Conservation (phyloP, 1,140 invertebrate species). For the Orchesella cincta region DNA sequence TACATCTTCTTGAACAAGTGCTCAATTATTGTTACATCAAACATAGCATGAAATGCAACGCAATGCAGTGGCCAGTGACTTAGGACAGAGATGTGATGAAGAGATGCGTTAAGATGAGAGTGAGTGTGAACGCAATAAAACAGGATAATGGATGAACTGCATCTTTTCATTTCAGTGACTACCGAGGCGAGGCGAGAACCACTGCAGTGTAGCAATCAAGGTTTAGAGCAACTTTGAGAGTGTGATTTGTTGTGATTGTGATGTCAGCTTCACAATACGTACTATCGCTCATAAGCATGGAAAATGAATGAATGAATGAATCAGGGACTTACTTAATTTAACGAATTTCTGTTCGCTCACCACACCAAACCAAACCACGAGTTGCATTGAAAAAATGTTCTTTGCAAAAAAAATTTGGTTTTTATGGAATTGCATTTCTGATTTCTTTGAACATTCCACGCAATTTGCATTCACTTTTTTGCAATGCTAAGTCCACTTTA, state of each 20-base stretch:
- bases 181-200: not conserved
- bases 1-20: too few relatives aligned
- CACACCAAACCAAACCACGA: not conserved
- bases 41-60: too few relatives aligned
- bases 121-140: too few relatives aligned
- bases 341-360: not conserved
- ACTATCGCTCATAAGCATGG: not conserved
- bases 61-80: too few relatives aligned
- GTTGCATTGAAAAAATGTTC: not conserved
- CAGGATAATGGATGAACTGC: not conserved
- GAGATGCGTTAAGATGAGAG: too few relatives aligned
- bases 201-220: slow-evolving; percentile 2
- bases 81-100: too few relatives aligned
- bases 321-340: not conserved
- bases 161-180: not conserved
- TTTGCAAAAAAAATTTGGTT: too few relatives aligned
- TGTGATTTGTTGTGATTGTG: not conserved
- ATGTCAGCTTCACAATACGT: not conserved
- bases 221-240: slow-evolving; percentile 11
- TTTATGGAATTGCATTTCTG: not conserved
- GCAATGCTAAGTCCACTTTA: too few relatives aligned
- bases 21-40: too few relatives aligned
- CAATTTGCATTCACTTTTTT: too few relatives aligned
- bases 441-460: too few relatives aligned
- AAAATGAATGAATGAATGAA: not conserved